phyloP scores from a whole-genome alignment of 2,113 vertebrate species.

The Stegostoma tigrinum region DNA sequence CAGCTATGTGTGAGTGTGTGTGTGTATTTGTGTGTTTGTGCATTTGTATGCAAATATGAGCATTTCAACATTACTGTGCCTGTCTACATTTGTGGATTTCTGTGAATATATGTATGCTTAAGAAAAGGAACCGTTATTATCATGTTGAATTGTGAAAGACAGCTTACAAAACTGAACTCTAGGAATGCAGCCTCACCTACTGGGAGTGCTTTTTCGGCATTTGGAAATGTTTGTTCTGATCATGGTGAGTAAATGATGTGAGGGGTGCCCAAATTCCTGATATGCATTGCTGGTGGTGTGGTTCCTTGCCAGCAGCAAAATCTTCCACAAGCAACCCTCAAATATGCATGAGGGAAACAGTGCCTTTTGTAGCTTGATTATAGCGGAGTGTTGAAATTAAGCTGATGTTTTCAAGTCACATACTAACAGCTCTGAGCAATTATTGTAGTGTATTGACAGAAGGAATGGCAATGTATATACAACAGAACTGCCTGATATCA shows the following conservation, averaged over 20 bases:
- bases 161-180: neutral
- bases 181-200: neutral
- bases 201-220: neutral
- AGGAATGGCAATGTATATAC: conserved; percentile 1
- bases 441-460: conserved; percentile 30
- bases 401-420: conserved; percentile 32
- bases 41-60: neutral
- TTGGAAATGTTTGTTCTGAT: neutral
- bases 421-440: conserved; percentile 8
- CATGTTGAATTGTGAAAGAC: neutral
- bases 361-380: conserved; percentile 5
- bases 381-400: neutral
- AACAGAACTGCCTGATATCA: neutral
- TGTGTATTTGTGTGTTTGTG: neutral
- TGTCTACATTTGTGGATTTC: neutral
- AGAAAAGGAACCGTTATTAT: neutral
- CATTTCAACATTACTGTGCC: neutral
- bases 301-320: neutral
- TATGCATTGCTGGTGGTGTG: neutral
- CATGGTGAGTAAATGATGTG: neutral
- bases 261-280: conserved; percentile 1
- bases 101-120: neutral
- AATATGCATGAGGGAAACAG: neutral
- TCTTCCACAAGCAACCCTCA: neutral
- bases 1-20: neutral